phyloP scores from a whole-genome alignment of 2,113 vertebrate species.

The Pithys albifrons region DNA sequence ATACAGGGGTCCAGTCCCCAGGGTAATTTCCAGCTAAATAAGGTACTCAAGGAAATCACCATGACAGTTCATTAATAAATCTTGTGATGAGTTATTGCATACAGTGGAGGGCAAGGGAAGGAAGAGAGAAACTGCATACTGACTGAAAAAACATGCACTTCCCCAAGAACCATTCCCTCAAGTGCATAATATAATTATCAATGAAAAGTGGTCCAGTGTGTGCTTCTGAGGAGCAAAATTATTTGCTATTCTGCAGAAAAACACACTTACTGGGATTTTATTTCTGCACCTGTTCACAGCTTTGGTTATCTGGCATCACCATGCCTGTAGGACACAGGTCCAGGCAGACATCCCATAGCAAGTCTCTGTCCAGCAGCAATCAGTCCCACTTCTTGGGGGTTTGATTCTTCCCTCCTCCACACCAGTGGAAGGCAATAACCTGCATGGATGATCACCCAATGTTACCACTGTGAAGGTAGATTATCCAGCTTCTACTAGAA shows the following conservation, averaged over 20 bases:
- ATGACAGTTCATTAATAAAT: slow-evolving; percentile 12
- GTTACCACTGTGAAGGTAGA: neutral
- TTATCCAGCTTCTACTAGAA: neutral
- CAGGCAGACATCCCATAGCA: neutral
- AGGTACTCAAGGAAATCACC: neutral
- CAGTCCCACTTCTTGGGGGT: neutral
- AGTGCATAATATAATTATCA: neutral
- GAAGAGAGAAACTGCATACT: neutral
- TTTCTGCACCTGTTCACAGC: neutral
- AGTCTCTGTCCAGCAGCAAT: neutral
- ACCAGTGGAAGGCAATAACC: neutral
- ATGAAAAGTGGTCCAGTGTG: neutral
- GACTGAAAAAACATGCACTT: neutral
- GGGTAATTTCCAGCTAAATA: slow-evolving; percentile 6
- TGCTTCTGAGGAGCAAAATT: neutral
- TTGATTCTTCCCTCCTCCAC: neutral
- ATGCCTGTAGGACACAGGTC: neutral
- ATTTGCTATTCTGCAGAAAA: neutral
- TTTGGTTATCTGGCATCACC: neutral
- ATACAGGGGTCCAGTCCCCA: neutral
- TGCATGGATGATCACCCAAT: neutral
- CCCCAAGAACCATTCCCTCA: neutral
- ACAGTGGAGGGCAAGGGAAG: neutral
- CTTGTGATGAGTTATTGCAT: neutral
- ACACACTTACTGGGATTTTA: neutral